phyloP scores from a whole-genome alignment of 2,113 vertebrate genomes.

The Varanus salvator region DNA sequence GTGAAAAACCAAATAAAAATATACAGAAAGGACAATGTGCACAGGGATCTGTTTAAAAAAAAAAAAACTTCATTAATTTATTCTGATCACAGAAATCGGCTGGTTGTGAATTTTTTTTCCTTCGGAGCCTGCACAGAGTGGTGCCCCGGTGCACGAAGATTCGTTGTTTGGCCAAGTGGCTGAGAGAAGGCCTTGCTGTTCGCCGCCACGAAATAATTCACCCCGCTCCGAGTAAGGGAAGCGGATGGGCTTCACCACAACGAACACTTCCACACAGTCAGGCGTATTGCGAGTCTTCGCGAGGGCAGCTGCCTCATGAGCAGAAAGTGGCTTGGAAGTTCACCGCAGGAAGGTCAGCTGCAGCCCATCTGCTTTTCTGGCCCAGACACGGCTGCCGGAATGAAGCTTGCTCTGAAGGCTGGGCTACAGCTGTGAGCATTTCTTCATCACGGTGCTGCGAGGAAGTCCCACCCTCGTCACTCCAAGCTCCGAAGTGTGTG shows the following conservation, averaged over 20 bases:
- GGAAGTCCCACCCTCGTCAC: background rate
- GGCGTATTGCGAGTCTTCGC: no score
- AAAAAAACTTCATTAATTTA: conserved; percentile 15
- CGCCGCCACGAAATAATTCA: no score
- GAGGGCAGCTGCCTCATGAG: no score
- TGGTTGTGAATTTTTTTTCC: no score
- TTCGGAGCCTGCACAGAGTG: background rate
- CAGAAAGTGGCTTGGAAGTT: no score
- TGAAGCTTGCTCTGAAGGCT: background rate
- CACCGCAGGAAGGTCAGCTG: accelerated
- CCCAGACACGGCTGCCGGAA: background rate
- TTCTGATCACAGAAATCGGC: background rate
- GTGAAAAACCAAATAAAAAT: background rate
- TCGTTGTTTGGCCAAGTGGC: background rate
- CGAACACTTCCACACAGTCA: background rate
- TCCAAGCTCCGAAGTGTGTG: background rate
- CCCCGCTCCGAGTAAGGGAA: background rate
- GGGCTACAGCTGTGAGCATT: accelerated
- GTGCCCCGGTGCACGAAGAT: background rate
- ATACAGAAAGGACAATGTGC: no score
- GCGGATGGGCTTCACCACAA: background rate
- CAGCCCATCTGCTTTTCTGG: background rate
- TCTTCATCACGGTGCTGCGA: no score
- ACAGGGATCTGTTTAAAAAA: background rate
- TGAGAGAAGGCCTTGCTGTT: background rate